Evolutionary conservation across 2,113 vertebrate genomes (phyloP), one percentile per base, ranked within the genome.

Genomic region (Picathartes gymnocephalus): DNA sequence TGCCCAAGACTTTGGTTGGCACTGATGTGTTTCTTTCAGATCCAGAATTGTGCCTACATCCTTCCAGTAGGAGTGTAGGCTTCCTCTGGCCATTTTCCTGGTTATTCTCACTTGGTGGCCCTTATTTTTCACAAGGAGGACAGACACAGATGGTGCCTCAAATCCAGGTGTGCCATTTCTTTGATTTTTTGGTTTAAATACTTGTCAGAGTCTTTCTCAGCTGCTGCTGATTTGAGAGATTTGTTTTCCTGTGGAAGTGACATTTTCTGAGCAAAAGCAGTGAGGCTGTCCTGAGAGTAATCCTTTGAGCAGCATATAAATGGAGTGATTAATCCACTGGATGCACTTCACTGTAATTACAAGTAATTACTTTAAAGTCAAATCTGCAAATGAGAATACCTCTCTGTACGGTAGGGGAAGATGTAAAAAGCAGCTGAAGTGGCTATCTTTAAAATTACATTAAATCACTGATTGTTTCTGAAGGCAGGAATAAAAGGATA

Each of bases 331-430:
- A 96, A 90, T 65, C 90, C 53, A 88, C 92, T 93, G 64, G 68
- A 92, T 95, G 88, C 90, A 64, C 91, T 88, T 92, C 60, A 80
- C 82, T 88, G 69, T 90, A 96, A 95, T 96, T 96, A 83, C 42
- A 86, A 96, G 76, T 81, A 90, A 94, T 95, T 96, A 88, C 93
- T 95, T 91, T 83, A 81, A 95, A 95, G 88, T 93, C 85, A 95
- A 68, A 95, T 93, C 85, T 95, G 85, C 82, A 94, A 80, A 92
- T 92, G 94, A 90, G 86, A 88, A 88, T 92, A 95, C 76, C 88
- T 93, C 60, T 81, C 51, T 80, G 62, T 92, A 73, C 42, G 64
- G 72, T 62, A 62, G 60, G 42, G 53, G 56, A 90, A 78, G 86
- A 95, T 60, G 76, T 57, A n/a, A 83, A 96, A 94, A 83, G 60